Percentiles rank a stretch among this genome's conserved stretches.
Evolutionary conservation across 2,113 vertebrate genomes (phyloP).

Genomic region (Crotalus viridis): DNA sequence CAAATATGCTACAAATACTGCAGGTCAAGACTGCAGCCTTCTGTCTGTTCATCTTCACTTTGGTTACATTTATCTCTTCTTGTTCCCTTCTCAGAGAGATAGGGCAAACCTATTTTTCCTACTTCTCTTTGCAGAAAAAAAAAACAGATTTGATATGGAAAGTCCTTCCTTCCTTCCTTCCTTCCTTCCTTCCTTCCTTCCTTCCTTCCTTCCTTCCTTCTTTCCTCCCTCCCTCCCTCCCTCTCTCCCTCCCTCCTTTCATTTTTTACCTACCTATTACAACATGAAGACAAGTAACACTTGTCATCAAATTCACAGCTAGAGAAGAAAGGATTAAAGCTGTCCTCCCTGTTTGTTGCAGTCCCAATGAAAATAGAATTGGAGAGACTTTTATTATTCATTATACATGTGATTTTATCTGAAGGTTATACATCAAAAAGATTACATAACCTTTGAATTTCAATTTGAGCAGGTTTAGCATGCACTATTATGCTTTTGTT

Average conservation of each 20-base stretch:
- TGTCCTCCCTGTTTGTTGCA: not conserved
- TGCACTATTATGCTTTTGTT: not conserved
- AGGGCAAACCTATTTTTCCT: not conserved
- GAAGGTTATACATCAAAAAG: not conserved
- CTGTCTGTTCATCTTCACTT: not conserved
- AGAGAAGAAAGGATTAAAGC: not conserved
- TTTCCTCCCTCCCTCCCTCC: too few relatives aligned
- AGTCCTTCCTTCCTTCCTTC: not conserved
- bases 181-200: not conserved
- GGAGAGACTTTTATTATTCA: not conserved
- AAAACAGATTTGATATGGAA: not conserved
- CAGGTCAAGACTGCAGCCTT: not conserved
- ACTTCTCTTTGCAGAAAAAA: not conserved
- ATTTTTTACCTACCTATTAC: too few relatives aligned
- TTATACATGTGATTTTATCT: not conserved
- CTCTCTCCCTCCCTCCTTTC: too few relatives aligned
- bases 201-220: not conserved
- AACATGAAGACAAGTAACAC: not conserved
- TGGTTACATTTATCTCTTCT: not conserved
- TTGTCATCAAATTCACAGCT: not conserved
- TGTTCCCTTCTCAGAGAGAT: not conserved
- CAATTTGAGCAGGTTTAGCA: not conserved
- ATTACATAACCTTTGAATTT: not conserved
- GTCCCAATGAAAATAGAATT: not conserved
- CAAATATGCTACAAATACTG: not conserved